Evolutionary conservation across 2,888 invertebrate genomes (phyloP).

Genomic region (Augiades crinisus): DNA sequence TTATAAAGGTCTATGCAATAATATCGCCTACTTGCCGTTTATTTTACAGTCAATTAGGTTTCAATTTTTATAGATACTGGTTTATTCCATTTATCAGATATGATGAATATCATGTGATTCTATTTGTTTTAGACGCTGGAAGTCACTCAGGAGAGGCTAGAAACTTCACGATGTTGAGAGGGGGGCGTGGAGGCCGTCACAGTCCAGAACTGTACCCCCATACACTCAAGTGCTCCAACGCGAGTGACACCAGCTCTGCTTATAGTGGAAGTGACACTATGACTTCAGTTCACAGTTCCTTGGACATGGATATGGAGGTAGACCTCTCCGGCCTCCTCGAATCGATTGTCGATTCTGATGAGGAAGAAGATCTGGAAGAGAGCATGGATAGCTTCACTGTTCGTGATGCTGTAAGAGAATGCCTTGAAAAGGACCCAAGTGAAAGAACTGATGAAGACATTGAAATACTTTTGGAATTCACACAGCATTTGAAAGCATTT

Average conservation of each 20-base stretch:
- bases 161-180: conserved; percentile 81
- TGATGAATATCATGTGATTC: background rate
- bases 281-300: conserved; percentile 94
- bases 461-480: conserved; percentile 96
- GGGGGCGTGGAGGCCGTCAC: conserved; percentile 81
- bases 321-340: conserved; percentile 97
- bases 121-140: conserved; percentile 63
- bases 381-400: conserved; percentile 95
- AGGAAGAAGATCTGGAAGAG: conserved; percentile 95
- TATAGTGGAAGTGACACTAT: conserved; percentile 98
- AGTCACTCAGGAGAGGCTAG: conserved; percentile 51
- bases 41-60: too few relatives aligned
- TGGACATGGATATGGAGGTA: conserved; percentile 90
- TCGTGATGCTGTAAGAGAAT: conserved; percentile 97
- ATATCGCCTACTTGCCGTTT: too few relatives aligned
- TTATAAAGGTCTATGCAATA: too few relatives aligned
- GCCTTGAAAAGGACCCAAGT: conserved; percentile 97
- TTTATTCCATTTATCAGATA: too few relatives aligned
- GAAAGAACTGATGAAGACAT: conserved; percentile 98
- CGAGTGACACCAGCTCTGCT: conserved; percentile 97
- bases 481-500: conserved; percentile 98
- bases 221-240: conserved; percentile 87
- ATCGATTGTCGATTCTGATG: conserved; percentile 97
- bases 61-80: too few relatives aligned
- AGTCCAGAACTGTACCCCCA: conserved; percentile 92